Conservation (phyloP, 2,113 vertebrate species). For the Malurus melanocephalus region DNA sequence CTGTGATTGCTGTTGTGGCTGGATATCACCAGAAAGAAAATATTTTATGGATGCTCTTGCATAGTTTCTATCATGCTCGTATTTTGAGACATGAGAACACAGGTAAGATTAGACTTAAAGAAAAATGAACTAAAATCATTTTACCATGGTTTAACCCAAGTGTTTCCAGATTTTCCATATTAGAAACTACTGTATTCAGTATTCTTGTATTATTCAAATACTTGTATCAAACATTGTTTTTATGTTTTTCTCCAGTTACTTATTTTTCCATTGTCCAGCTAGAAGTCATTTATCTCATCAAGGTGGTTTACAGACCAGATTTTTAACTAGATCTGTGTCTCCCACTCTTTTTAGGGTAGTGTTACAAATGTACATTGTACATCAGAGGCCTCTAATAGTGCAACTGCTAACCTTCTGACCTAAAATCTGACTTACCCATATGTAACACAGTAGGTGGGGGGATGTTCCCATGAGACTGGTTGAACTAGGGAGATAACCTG, state of each 20-base stretch:
- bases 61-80: conserved; percentile 85
- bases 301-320: not conserved
- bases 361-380: not conserved
- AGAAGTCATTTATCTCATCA: not conserved
- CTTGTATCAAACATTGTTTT: not conserved
- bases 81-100: conserved; percentile 80
- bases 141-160: not conserved
- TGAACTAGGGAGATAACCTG: not conserved
- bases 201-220: not conserved
- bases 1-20: conserved; percentile 71
- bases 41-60: conserved; percentile 84
- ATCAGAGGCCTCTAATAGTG: not conserved
- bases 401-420: not conserved
- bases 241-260: not conserved
- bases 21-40: conserved; percentile 59
- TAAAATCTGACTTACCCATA: fast-evolving
- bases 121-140: not conserved
- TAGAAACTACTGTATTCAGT: not conserved
- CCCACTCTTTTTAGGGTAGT: not conserved
- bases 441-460: not conserved
- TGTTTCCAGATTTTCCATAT: not conserved
- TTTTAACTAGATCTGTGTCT: not conserved
- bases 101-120: conserved; percentile 66
- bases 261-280: not conserved
- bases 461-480: not conserved